Conservation (phyloP, 2,113 vertebrate genomes). For the Mormoops blainvillei region DNA sequence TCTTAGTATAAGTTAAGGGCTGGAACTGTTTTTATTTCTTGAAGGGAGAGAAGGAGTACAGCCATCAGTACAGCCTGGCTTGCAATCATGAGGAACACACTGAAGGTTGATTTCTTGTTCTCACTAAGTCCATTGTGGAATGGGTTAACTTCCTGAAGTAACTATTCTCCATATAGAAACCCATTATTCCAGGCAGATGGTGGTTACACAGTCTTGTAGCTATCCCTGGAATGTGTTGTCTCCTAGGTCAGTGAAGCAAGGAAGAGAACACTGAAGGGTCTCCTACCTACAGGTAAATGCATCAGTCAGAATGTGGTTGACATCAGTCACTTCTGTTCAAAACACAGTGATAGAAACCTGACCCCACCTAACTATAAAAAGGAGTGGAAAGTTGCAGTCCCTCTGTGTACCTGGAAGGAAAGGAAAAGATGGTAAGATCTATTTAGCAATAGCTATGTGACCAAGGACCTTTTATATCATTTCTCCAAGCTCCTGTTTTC, state of each 20-base stretch:
- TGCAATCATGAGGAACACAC: neutral
- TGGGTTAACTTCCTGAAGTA: neutral
- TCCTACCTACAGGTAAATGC: neutral
- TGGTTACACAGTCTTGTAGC: too few species aligned
- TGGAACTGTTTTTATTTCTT: neutral
- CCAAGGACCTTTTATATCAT: neutral
- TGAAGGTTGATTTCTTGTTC: neutral
- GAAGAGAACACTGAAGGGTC: neutral
- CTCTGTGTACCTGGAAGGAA: neutral
- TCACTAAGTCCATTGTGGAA: neutral
- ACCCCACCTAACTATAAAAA: neutral
- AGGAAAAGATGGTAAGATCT: neutral
- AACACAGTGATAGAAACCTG: neutral
- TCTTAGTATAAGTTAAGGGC: neutral
- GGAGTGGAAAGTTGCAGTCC: accelerated
- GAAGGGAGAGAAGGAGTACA: neutral
- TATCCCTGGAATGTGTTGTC: neutral
- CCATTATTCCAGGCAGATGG: neutral
- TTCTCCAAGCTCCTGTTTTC: neutral
- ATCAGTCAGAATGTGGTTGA: neutral
- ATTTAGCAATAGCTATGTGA: neutral
- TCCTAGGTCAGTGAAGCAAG: neutral
- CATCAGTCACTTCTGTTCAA: neutral
- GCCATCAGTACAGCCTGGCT: neutral
- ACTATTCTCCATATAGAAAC: neutral